Base-by-base conservation (phyloP, 2,113 vertebrate genomes). In the Neogobius melanostomus region DNA sequence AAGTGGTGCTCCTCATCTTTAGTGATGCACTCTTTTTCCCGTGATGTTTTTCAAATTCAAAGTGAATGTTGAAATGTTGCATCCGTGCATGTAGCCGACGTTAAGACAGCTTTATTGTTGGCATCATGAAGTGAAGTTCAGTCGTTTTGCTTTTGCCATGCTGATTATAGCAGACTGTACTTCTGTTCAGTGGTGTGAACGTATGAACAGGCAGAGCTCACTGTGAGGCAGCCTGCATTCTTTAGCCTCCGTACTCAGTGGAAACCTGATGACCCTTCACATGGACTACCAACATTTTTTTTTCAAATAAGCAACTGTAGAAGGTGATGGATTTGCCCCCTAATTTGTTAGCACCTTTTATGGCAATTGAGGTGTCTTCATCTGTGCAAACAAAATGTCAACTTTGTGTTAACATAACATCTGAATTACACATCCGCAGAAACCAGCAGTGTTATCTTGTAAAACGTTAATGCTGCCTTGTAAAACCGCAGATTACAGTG, bases 341-440 rank as follows among this genome's bases (percentile, higher is more conserved):
- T 61, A 73, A 81, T 88, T 80, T 79, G 71, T 82, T 70, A 52
- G 78, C 87, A 86, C 81, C 75, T 56, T 36, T 16, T 47, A 59
- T 82, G 71, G 52, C 69, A 74, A 47, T 77, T 69, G 57, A 85
- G 71, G 75, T 75, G 64, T 83, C 68, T 80, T 11, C 64, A 76
- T 83, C 69, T 47, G 43, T 45, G 68, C 70, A 76, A 73, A 85
- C 85, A 64, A 82, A 83, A 87, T 81, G 86, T 81, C 84, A 85
- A 12, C 36, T 46, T 52, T 74, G 57, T 68, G 74, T 44, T 73
- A n/a, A n/a, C 3, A 9, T 42, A 75, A 60, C 53, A 49, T 76
- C 17, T 42, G 52, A 68, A 53, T 73, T 46, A 44, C 76, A 75
- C 66, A 53, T 69, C 83, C 87, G 87, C 79, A 11, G 28, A 78